Conservation (phyloP, 2,888 invertebrate genomes). For the Mimas tiliae region DNA sequence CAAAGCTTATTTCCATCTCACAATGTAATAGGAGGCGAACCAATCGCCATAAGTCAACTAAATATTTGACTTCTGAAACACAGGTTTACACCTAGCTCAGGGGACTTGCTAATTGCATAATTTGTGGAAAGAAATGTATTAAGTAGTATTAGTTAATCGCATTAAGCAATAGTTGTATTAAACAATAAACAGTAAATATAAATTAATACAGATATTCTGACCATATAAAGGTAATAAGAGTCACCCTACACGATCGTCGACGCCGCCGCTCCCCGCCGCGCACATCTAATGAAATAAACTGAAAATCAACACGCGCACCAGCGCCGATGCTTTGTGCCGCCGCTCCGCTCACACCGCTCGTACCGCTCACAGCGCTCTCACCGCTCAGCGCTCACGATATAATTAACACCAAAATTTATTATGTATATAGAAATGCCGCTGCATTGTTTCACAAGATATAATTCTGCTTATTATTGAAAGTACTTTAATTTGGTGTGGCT, state of each 20-base stretch:
- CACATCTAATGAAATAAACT: slow-evolving; percentile 84
- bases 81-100: no score
- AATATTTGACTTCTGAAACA: no score
- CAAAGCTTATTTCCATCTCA: no score
- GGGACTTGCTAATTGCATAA: no score
- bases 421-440: slow-evolving; percentile 47
- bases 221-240: slow-evolving; percentile 32
- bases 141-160: no score
- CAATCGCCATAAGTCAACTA: no score
- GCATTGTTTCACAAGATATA: slow-evolving; percentile 44
- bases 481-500: no score
- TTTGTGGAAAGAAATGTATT: no score
- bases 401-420: slow-evolving; percentile 80
- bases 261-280: slow-evolving; percentile 76
- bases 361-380: slow-evolving; percentile 40
- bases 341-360: slow-evolving; percentile 42
- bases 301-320: slow-evolving; percentile 81
- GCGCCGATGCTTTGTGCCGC: slow-evolving; percentile 55
- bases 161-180: no score
- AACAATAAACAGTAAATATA: no score
- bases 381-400: slow-evolving; percentile 65
- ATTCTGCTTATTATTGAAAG: no score
- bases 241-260: slow-evolving; percentile 54
- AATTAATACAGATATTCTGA: neutral
- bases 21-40: no score